These are phyloP conservation scores for Scleropages formosus DNA, from an alignment of 2,797 vertebrate species.

Conservation along the genomic window DNA sequence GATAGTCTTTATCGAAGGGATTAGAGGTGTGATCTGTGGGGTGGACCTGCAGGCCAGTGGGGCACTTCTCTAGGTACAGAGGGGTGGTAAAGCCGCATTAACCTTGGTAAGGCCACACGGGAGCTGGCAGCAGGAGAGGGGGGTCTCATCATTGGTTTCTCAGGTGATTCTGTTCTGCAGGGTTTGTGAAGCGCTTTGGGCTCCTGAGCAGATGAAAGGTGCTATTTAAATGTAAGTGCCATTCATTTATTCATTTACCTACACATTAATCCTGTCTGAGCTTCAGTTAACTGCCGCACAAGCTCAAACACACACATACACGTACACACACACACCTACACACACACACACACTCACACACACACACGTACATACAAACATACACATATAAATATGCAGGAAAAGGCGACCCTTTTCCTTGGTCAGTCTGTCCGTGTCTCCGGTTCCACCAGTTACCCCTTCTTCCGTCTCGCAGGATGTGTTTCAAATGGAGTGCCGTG, in stretches of 20 bases:
- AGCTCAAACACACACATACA: not conserved
- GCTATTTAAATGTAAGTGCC: constrained; percentile 87
- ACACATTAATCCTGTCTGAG: constrained; percentile 65
- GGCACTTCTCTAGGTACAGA: not conserved
- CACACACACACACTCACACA: not conserved
- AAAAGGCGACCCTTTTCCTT: not conserved
- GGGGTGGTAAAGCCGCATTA: not conserved
- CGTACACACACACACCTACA: constrained; percentile 9
- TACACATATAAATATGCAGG: not conserved
- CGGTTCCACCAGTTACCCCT: not conserved
- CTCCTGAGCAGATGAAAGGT: constrained; percentile 85
- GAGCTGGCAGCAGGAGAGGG: not conserved
- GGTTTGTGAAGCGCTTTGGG: constrained; percentile 85
- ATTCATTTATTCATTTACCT: constrained; percentile 82
- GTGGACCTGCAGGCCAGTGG: not conserved
- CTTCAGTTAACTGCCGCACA: not conserved
- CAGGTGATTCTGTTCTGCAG: constrained; percentile 85
- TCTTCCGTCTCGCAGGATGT: not conserved
- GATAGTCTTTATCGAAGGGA: no score
- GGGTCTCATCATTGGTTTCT: constrained; percentile 74
- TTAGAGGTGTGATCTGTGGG: not conserved
- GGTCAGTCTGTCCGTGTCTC: constrained; percentile 17
- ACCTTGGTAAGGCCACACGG: not conserved
- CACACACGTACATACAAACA: constrained; percentile 16
- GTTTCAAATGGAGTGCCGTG: not conserved